Base-by-base conservation (phyloP, 2,797 vertebrate species). In the Tokudaia muenninki region DNA sequence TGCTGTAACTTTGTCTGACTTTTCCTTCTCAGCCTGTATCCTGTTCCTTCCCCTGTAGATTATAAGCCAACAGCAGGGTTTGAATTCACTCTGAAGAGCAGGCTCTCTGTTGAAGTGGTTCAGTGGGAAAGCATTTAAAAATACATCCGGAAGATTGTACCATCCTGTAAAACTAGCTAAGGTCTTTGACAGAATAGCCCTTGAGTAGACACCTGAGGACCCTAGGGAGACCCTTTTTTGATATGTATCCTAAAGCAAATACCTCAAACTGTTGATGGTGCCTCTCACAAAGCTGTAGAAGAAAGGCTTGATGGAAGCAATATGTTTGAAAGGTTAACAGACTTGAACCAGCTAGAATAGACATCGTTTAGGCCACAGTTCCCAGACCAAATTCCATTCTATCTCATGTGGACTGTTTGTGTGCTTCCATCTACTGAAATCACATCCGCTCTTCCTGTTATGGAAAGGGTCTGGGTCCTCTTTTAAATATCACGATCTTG, bases 161-260 rank as follows among this genome's bases (percentile, higher is more conserved):
- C 91, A 70, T 55, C 44, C 79, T 96, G 2, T 78, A 80, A 96
- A 91, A 89, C 67, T 83, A 72, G 55, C 50, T 44, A 86, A 87
- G 67, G 4, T 6, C 65, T 94, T 82, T 89, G 72, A 61, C 52
- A 67, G 14, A 78, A n/a, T 41, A 83, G 75, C 14, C 31, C 72
- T 96, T 74, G 44, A 52, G 44, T 44, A 52, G 61, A 81, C n/a
- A 34, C 3, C 57, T 0, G 0, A 29, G 24, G 67, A 91, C 55
- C 34, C 52, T 22, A 90, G 44, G 52, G 55, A 81, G 37, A 59
- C 26, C 14, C 2, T 94, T 92, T 94, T 75, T 26, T 59, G 26
- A 74, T 74, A 52, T n/a, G 61, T 47, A 88, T 87, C 65, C 65
- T 26, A 88, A 88, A 83, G 41, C 6, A 21, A 50, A 50, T 67